A percentile compares a stretch with the other conserved stretches of the same genome.
These are phyloP conservation scores for Mirounga angustirostris DNA, from an alignment of 2,113 vertebrate species.

Conservation along the genomic window DNA sequence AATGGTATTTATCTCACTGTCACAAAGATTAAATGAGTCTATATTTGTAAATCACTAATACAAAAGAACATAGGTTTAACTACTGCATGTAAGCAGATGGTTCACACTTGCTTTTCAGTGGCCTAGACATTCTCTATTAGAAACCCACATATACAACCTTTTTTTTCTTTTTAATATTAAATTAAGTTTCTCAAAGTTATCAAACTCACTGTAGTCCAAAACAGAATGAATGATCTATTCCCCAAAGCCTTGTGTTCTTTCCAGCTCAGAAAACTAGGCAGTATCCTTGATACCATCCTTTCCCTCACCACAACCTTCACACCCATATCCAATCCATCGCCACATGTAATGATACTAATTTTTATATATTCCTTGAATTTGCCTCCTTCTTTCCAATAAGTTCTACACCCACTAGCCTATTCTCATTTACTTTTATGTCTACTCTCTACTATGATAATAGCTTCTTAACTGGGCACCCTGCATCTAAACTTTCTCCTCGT, in stretches of 20 bases:
- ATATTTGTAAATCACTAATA: constrained; percentile 20
- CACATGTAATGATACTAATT: neutral
- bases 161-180: neutral
- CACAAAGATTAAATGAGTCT: neutral
- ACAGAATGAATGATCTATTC: neutral
- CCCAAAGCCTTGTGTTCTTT: neutral
- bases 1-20: neutral
- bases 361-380: neutral
- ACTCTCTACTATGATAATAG: neutral
- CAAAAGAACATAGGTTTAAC: neutral
- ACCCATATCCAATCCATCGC: neutral
- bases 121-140: neutral
- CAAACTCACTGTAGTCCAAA: neutral
- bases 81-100: neutral
- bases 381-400: neutral
- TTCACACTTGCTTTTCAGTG: neutral
- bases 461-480: neutral
- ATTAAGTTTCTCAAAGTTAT: neutral
- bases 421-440: neutral
- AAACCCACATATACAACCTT: neutral
- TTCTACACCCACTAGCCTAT: neutral
- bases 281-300: neutral
- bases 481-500: neutral
- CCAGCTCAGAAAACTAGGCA: neutral
- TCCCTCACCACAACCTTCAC: neutral